phyloP scores from a whole-genome alignment of 53 echinoderm and acorn worm species.

The Temnopleurus reevesii region DNA sequence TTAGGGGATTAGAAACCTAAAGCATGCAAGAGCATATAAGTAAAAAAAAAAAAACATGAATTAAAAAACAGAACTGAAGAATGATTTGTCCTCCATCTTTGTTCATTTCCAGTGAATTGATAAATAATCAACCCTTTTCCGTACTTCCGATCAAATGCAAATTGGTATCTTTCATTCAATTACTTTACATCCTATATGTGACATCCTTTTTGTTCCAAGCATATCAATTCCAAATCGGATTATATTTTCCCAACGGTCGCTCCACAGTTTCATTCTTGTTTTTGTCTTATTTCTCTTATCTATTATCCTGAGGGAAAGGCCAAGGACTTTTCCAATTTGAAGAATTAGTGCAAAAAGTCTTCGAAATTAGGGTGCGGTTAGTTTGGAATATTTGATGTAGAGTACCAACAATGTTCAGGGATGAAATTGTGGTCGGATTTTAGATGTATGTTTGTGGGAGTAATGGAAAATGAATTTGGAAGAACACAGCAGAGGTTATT shows the following conservation, averaged over 20 bases:
- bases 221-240: neutral
- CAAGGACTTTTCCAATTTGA: neutral
- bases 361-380: neutral
- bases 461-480: too few relatives aligned
- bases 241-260: neutral
- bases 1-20: too few relatives aligned
- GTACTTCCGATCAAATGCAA: too few relatives aligned
- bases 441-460: too few relatives aligned
- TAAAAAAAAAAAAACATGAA: too few relatives aligned
- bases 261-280: neutral
- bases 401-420: neutral
- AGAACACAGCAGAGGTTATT: neutral
- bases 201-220: neutral
- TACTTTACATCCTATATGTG: too few relatives aligned
- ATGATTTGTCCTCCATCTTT: too few relatives aligned
- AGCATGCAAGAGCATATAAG: too few relatives aligned
- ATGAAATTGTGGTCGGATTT: neutral
- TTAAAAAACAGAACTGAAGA: too few relatives aligned
- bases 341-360: constrained; percentile 6
- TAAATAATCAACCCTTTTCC: too few relatives aligned
- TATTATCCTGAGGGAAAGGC: neutral
- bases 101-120: too few relatives aligned
- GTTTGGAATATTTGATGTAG: neutral
- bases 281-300: neutral
- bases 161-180: too few relatives aligned